These are phyloP conservation scores for Drosophila prolongata DNA, from an alignment of 2,888 invertebrate genomes.

Conservation along the genomic window DNA sequence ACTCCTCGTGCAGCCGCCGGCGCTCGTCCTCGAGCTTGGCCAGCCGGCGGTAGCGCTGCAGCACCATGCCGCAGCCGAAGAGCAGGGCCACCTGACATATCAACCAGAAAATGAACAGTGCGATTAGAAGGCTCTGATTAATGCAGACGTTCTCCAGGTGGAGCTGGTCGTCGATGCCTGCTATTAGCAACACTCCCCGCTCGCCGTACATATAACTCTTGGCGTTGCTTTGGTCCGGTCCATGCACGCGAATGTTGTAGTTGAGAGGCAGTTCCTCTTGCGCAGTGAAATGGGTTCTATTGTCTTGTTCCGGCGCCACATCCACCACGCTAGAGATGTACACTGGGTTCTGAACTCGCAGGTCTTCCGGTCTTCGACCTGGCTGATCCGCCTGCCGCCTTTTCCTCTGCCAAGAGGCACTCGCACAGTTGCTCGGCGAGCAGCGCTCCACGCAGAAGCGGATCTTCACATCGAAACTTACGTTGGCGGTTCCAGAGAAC, in stretches of 20 bases:
- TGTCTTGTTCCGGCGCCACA: slow-evolving; percentile 50
- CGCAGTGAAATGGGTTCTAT: slow-evolving; percentile 16
- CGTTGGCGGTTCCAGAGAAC: slow-evolving; percentile 92
- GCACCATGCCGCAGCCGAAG: slow-evolving; percentile 85
- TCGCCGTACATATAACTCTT: slow-evolving; percentile 87
- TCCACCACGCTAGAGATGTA: slow-evolving; percentile 82
- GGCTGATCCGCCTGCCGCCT: slow-evolving; percentile 47
- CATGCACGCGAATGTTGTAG: slow-evolving; percentile 86
- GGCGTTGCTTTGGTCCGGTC: slow-evolving; percentile 86
- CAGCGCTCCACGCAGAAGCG: slow-evolving; percentile 91
- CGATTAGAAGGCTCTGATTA: slow-evolving; percentile 88
- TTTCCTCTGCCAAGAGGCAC: slow-evolving; percentile 57
- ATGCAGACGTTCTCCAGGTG: slow-evolving; percentile 85
- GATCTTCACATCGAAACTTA: slow-evolving; percentile 92
- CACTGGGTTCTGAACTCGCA: slow-evolving; percentile 80
- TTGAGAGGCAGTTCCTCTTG: slow-evolving; percentile 83
- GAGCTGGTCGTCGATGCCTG: slow-evolving; percentile 85
- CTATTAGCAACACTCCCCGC: slow-evolving; percentile 86
- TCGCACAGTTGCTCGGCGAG: slow-evolving; percentile 86
- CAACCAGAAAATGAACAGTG: slow-evolving; percentile 87
- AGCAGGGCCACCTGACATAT: slow-evolving; percentile 86
- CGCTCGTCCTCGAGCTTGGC: slow-evolving; percentile 85
- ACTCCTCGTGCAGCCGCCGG: slow-evolving; percentile 86
- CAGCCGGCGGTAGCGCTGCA: slow-evolving; percentile 86
- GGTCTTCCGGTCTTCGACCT: slow-evolving; percentile 46